Evolutionary conservation across 1,140 invertebrate species (phyloP), one percentile per base, ranked within the genome.

Genomic region (Drosophila orosa): DNA sequence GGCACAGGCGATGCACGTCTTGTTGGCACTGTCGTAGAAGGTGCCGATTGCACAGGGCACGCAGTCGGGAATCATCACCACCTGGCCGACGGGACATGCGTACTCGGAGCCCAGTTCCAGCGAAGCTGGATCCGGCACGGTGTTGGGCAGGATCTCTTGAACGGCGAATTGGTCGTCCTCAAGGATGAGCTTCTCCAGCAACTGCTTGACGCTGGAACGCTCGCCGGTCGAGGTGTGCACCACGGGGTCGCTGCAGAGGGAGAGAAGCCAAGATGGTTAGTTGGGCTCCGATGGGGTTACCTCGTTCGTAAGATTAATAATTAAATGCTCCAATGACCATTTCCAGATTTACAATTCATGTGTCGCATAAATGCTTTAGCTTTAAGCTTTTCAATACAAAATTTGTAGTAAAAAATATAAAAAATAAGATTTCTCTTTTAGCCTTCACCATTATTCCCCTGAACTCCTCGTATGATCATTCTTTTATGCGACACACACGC

Each of bases 11-110:
- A 95, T 92, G 89, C 98, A 99, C 22, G 94, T 94, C 77, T 95
- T 95, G 25, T 94, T 95, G 8, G 94, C 93, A 33, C 94, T 93
- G 75, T 98, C 95, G 90, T 96, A 98, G 93, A 94, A 99, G 3
- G 97, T 97, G 54, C 98, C 98, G 72, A 98, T 95, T 35, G 98
- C 96, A 92, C 98, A 99, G 25, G 98, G 96, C 25, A 99, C 98
- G 91, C 97, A 98, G 91, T 97, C 96, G 62, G 97, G 96, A 24
- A 96, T 96, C 93, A 97, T 96, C 4, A 98, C 97, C 31, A 99
- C 98, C 94, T 98, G 97, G 55, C 98, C 98, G 68, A 95, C 93
- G 0, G 97, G 96, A 92, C 98, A 99, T 58, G 97, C 97, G 90
- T 98, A 99, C 85, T 98, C 97, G 0, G 97, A 98, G 80, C 96